A percentile compares a stretch with the other conserved stretches of the same genome.
Evolutionary conservation across 2,888 invertebrate species (phyloP).

Genomic region (Muscina levida): DNA sequence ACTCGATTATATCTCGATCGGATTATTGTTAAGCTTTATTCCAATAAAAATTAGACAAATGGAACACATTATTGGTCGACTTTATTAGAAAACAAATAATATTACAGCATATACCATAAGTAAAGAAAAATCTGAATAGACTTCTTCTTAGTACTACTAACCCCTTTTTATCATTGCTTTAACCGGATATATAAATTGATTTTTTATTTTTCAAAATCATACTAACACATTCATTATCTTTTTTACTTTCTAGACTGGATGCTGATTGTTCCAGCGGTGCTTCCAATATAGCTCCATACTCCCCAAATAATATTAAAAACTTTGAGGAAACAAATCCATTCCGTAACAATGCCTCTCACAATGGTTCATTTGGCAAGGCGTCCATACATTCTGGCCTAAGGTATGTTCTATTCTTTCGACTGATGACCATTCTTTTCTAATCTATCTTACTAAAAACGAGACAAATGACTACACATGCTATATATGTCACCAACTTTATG

Average conservation of each 20-base stretch:
- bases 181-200: too few relatives aligned
- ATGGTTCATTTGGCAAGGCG: slow-evolving; percentile 80
- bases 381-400: slow-evolving; percentile 80
- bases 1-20: too few relatives aligned
- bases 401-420: slow-evolving; percentile 70
- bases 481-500: slow-evolving; percentile 19
- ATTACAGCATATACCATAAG: neutral
- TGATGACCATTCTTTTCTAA: slow-evolving; percentile 2
- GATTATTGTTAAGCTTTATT: too few relatives aligned
- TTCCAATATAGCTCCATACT: slow-evolving; percentile 69
- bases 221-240: too few relatives aligned
- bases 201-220: too few relatives aligned
- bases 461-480: slow-evolving; percentile 11
- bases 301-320: slow-evolving; percentile 78
- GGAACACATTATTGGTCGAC: too few relatives aligned
- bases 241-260: slow-evolving; percentile 73
- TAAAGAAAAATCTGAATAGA: too few relatives aligned
- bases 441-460: neutral
- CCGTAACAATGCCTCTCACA: slow-evolving; percentile 77
- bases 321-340: slow-evolving; percentile 80
- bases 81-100: too few relatives aligned
- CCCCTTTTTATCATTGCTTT: too few relatives aligned
- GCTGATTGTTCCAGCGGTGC: slow-evolving; percentile 71
- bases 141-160: too few relatives aligned
- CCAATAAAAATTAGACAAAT: too few relatives aligned